A percentile compares a stretch with the other conserved stretches of the same genome.
Evolutionary conservation across 1,140 invertebrate genomes (phyloP).

Genomic region (Drosophila lacertosa): DNA sequence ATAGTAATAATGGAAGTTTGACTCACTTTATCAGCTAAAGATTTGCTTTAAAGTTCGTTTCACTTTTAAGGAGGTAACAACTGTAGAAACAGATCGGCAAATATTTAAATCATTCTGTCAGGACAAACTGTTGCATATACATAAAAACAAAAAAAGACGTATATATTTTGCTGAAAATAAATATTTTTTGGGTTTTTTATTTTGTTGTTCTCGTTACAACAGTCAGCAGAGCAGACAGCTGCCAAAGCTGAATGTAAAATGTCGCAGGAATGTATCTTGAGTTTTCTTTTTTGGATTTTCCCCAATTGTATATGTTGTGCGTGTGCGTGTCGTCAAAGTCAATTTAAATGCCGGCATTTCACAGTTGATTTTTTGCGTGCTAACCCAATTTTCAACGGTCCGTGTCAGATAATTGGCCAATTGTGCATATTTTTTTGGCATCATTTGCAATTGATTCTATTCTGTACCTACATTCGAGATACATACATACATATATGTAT

Average conservation of each 20-base stretch:
- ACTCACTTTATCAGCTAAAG: too few species aligned
- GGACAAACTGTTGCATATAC: neutral
- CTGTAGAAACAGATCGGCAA: too few species aligned
- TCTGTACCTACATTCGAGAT: too few species aligned
- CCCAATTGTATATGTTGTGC: neutral
- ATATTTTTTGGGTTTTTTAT: slow-evolving; percentile 15
- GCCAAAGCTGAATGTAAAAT: slow-evolving; percentile 16
- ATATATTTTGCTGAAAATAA: slow-evolving; percentile 49
- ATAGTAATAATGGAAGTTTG: too few species aligned
- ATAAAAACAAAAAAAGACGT: slow-evolving; percentile 12
- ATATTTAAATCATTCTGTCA: too few species aligned
- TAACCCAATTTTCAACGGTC: slow-evolving; percentile 61
- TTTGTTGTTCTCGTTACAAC: slow-evolving; percentile 5
- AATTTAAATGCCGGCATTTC: slow-evolving; percentile 57
- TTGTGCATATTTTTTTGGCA: slow-evolving; percentile 51
- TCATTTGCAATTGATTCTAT: too few species aligned
- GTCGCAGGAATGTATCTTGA: slow-evolving; percentile 25
- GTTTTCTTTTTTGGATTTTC: slow-evolving; percentile 20
- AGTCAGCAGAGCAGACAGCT: slow-evolving; percentile 10
- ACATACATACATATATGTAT: too few species aligned
- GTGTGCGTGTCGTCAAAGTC: slow-evolving; percentile 45
- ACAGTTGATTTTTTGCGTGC: slow-evolving; percentile 26
- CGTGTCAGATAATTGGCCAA: slow-evolving; percentile 23
- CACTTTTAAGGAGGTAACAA: too few species aligned
- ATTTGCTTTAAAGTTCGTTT: too few species aligned